Percentiles rank a stretch among this genome's conserved stretches.
These are phyloP conservation scores for Fringilla coelebs DNA, from an alignment of 2,797 vertebrate genomes.

Conservation along the genomic window DNA sequence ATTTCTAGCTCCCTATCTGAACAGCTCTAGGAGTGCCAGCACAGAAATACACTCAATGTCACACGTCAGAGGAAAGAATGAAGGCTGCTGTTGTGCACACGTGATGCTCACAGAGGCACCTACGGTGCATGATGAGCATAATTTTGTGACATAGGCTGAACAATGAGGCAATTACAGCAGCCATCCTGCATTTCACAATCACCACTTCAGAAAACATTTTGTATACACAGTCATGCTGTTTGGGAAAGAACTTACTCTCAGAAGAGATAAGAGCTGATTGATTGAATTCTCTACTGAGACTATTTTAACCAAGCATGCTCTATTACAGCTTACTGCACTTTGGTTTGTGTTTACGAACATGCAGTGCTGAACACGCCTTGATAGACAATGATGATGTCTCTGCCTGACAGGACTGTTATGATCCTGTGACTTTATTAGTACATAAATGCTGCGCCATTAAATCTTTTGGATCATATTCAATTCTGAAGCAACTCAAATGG, in stretches of 20 bases:
- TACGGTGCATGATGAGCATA: neutral
- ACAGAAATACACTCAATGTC: neutral
- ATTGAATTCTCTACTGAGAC: neutral
- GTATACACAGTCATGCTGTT: neutral
- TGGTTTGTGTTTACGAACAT: neutral
- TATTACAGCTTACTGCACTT: neutral
- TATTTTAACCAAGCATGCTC: neutral
- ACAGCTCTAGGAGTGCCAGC: neutral
- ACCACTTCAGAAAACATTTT: conserved; percentile 8
- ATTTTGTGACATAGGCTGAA: conserved; percentile 10
- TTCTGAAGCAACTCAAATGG: neutral
- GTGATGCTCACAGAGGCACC: neutral
- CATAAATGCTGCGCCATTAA: neutral
- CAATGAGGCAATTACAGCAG: conserved; percentile 1
- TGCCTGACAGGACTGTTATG: neutral
- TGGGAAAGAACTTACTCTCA: neutral
- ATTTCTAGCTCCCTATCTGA: neutral
- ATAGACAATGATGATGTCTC: neutral
- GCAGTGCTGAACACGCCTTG: neutral
- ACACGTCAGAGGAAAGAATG: neutral
- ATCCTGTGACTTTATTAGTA: neutral
- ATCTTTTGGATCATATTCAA: neutral
- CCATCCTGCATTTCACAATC: neutral
- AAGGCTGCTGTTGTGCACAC: neutral
- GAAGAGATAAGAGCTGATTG: neutral